phyloP scores from a whole-genome alignment of 2,888 invertebrate genomes.

The Stenchaetothrips biformis region DNA sequence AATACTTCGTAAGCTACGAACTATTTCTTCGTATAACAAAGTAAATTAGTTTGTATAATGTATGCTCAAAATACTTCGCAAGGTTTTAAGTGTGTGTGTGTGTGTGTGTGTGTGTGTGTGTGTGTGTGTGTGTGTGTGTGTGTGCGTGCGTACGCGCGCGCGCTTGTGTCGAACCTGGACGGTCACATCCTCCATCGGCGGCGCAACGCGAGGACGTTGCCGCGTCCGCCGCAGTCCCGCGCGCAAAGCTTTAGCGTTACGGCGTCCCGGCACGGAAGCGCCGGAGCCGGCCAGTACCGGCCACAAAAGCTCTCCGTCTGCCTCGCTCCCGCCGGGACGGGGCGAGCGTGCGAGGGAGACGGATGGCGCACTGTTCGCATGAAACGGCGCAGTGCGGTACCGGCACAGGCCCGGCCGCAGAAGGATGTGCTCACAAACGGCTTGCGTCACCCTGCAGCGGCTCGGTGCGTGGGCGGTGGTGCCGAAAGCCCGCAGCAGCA shows the following conservation, averaged over 20 bases:
- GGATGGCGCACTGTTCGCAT: background rate
- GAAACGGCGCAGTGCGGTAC: background rate
- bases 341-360: background rate
- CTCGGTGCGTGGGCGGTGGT: background rate
- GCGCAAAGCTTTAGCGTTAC: background rate
- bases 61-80: no score
- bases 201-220: background rate
- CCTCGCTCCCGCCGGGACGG: background rate
- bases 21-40: no score
- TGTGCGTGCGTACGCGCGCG: no score
- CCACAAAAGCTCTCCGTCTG: background rate
- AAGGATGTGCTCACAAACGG: background rate
- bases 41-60: no score
- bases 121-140: background rate
- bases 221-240: background rate
- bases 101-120: background rate
- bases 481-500: background rate
- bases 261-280: background rate
- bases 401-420: background rate
- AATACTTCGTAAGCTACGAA: no score
- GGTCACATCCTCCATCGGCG: background rate
- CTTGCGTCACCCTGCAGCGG: background rate
- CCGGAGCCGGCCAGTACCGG: no score
- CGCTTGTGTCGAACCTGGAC: background rate
- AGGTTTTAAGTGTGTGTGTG: background rate